These are phyloP conservation scores for Montipora capricornis DNA, from an alignment of 64 coral and sea anemone species.

Conservation along the genomic window DNA sequence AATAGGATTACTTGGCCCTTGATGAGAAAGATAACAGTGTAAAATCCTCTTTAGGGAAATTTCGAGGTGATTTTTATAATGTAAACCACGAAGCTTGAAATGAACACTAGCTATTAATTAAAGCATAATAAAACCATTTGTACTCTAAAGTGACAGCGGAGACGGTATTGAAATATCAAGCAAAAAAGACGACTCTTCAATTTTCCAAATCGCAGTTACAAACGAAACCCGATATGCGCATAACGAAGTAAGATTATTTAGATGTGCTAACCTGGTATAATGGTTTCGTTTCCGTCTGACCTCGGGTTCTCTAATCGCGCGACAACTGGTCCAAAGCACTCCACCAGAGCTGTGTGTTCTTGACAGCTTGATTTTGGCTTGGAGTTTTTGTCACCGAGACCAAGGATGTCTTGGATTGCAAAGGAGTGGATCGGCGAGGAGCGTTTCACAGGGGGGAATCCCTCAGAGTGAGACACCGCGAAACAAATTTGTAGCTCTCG, in stretches of 20 bases:
- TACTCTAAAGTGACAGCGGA: neutral
- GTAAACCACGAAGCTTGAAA: conserved; percentile 62
- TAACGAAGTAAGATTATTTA: conserved; percentile 11
- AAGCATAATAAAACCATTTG: conserved; percentile 87
- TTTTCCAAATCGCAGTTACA: conserved; percentile 33
- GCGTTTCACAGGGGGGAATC: conserved; percentile 77
- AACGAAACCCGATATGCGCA: conserved; percentile 31
- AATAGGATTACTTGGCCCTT: neutral
- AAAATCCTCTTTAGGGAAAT: conserved; percentile 18
- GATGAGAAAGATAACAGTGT: neutral
- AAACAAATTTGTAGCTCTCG: conserved; percentile 82
- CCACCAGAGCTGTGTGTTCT: neutral
- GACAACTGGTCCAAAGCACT: neutral
- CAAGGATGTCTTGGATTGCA: conserved; percentile 95
- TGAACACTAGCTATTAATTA: conserved; percentile 93
- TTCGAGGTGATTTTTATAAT: neutral
- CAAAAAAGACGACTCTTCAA: neutral
- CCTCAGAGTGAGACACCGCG: conserved; percentile 64
- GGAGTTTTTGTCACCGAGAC: conserved; percentile 70
- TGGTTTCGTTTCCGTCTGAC: neutral
- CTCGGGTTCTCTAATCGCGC: neutral
- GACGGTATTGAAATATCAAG: neutral
- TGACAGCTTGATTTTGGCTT: conserved; percentile 39
- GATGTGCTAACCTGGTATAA: conserved; percentile 1
- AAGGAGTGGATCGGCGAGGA: conserved; percentile 92